phyloP scores from a whole-genome alignment of 2,797 vertebrate genomes.

The Esox lucius region DNA sequence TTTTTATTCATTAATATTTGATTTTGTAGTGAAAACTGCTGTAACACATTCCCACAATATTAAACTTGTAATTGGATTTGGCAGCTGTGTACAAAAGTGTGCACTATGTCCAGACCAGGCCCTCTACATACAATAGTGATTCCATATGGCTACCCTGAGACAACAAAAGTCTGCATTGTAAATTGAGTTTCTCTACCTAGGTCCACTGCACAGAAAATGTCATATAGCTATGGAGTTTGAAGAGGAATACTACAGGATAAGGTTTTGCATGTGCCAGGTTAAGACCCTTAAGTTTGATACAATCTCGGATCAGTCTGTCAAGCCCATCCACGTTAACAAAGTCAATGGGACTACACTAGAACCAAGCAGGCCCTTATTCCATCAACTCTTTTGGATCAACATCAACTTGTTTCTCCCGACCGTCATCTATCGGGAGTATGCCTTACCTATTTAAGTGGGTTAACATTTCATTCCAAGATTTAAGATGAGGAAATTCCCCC shows the following conservation, averaged over 20 bases:
- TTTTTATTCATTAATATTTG: not conserved
- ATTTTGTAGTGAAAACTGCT: not conserved
- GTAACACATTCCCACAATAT: not conserved
- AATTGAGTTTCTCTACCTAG: not conserved
- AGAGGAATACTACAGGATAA: not conserved
- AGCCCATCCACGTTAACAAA: not conserved
- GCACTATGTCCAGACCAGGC: not conserved
- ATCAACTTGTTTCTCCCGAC: not conserved
- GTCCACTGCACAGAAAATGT: not conserved
- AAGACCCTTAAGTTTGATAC: slow-evolving; percentile 6
- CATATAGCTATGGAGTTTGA: not conserved
- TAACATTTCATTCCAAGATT: not conserved
- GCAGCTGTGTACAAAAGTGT: not conserved
- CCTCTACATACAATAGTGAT: not conserved
- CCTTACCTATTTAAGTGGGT: not conserved
- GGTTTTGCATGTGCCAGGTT: not conserved
- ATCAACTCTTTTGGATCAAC: not conserved
- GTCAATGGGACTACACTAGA: not conserved
- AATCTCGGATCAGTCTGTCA: slow-evolving; percentile 5
- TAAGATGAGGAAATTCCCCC: not conserved
- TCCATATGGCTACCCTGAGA: not conserved
- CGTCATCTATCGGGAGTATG: not conserved
- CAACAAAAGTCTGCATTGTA: slow-evolving; percentile 1
- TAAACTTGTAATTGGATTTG: not conserved
- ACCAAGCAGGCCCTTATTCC: slow-evolving; percentile 5